Conservation (phyloP, 1,140 invertebrate species). For the Dreissena rostriformis region DNA sequence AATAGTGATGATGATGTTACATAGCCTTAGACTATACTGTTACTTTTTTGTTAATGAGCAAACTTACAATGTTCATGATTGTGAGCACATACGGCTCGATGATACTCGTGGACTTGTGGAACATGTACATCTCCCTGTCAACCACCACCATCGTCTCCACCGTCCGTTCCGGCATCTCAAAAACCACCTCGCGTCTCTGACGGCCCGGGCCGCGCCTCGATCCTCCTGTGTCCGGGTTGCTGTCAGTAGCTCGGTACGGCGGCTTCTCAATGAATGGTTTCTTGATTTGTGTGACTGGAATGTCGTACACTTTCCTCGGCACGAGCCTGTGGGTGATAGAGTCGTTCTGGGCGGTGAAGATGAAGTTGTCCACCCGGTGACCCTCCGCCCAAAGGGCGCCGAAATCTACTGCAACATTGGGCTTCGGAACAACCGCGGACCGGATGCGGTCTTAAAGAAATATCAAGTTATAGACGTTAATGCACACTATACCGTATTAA, state of each 20-base stretch:
- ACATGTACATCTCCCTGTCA: constrained; percentile 91
- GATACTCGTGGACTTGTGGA: constrained; percentile 82
- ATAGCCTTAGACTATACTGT: too few relatives aligned
- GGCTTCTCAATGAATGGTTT: neutral
- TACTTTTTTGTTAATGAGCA: too few relatives aligned
- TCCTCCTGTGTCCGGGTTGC: neutral
- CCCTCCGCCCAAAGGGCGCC: constrained; percentile 11
- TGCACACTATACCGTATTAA: too few relatives aligned
- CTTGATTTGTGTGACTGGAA: constrained; percentile 8
- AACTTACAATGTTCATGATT: constrained; percentile 95
- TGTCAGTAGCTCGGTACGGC: neutral
- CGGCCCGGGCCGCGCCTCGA: constrained; percentile 16
- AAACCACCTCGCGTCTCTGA: constrained; percentile 66
- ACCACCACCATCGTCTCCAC: constrained; percentile 94
- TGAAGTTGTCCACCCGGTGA: constrained; percentile 8
- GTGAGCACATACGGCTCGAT: constrained; percentile 91
- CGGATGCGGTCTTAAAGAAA: too few relatives aligned
- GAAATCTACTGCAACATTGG: neutral
- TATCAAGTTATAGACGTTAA: too few relatives aligned
- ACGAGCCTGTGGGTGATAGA: constrained; percentile 36
- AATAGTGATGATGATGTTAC: too few relatives aligned
- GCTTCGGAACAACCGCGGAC: too few relatives aligned
- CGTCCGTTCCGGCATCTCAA: constrained; percentile 84
- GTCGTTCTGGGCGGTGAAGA: neutral
- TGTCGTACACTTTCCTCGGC: constrained; percentile 42